Percentiles rank a stretch among this genome's conserved stretches.
phyloP scores from a whole-genome alignment of 1,140 invertebrate species.

The Sipha flava region DNA sequence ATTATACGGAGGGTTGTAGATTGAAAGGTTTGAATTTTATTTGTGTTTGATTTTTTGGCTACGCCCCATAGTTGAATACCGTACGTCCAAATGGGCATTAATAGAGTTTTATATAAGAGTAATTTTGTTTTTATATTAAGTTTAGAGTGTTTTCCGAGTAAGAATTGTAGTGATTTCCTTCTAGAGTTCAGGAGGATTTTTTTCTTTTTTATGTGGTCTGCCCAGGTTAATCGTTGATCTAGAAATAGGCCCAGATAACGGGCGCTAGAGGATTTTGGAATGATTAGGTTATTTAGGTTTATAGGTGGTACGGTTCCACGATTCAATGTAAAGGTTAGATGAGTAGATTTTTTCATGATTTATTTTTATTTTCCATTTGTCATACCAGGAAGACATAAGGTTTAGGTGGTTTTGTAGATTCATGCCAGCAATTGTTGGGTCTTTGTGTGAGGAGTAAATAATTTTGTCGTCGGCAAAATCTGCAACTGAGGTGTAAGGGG shows the following conservation, averaged over 20 bases:
- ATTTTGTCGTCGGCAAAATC: conserved; percentile 42
- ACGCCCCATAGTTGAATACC: no score
- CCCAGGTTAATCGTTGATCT: conserved; percentile 2
- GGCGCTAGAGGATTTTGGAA: not conserved
- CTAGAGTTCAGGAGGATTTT: not conserved
- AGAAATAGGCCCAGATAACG: conserved; percentile 27
- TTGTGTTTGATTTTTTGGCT: no score
- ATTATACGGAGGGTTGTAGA: no score
- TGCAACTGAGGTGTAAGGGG: conserved; percentile 34
- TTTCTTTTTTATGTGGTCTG: not conserved
- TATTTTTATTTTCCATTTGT: conserved; percentile 39
- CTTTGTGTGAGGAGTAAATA: conserved; percentile 33
- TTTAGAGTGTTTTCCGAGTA: no score
- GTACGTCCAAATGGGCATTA: no score
- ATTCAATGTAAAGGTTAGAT: conserved; percentile 12
- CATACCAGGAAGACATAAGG: conserved; percentile 35
- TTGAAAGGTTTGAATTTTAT: no score
- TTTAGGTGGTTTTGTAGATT: conserved; percentile 37
- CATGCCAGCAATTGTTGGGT: conserved; percentile 34
- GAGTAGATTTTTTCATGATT: conserved; percentile 38
- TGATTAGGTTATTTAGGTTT: not conserved
- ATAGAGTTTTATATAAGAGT: no score
- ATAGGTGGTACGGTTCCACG: not conserved
- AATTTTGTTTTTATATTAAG: no score
- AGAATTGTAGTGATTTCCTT: not conserved